Evolutionary conservation across 2,113 vertebrate genomes (phyloP).

Genomic region (Anseranas semipalmata): DNA sequence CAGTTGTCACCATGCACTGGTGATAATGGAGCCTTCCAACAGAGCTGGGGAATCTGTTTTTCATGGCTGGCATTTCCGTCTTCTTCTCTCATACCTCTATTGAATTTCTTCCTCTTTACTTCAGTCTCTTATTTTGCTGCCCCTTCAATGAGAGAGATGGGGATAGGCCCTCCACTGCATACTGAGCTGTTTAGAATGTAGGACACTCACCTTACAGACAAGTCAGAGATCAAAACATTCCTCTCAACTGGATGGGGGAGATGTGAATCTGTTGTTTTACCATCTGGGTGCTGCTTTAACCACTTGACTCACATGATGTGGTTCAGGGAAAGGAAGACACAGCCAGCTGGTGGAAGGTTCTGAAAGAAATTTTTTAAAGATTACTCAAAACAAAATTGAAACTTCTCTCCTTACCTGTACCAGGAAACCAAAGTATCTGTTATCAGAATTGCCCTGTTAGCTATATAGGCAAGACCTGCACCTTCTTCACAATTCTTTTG

Average conservation of each 20-base stretch:
- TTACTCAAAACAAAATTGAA: not conserved
- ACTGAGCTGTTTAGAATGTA: not conserved
- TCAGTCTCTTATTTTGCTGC: not conserved
- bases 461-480: not conserved
- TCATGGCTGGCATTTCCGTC: not conserved
- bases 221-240: not conserved
- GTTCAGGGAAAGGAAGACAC: not conserved
- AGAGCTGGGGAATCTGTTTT: not conserved
- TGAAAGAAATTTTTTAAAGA: not conserved
- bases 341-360: not conserved
- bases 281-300: not conserved
- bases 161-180: not conserved
- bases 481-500: not conserved
- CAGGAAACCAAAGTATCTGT: not conserved
- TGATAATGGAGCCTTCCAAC: not conserved
- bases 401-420: not conserved
- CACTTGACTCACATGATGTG: accelerated
- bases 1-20: not conserved
- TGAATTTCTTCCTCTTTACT: not conserved
- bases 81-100: not conserved
- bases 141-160: not conserved
- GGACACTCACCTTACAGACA: not conserved
- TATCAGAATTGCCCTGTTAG: not conserved
- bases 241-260: not conserved
- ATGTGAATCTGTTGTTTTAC: not conserved